Percentiles rank a stretch among this genome's conserved stretches.
phyloP scores from a whole-genome alignment of 2,113 vertebrate species.

The Hemiprocne comata region DNA sequence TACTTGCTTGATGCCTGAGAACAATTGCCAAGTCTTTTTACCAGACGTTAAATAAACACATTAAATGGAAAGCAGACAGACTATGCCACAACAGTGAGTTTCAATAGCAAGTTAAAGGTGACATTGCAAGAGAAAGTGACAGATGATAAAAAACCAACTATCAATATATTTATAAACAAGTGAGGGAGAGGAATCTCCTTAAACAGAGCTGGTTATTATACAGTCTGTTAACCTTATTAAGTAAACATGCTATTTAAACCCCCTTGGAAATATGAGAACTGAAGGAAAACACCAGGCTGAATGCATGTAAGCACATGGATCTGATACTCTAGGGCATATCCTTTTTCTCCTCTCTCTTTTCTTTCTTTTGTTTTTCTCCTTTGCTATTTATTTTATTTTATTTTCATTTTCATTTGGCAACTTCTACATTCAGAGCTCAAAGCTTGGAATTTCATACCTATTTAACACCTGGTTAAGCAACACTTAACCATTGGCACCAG shows the following conservation, averaged over 20 bases:
- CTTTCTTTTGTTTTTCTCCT: accelerated
- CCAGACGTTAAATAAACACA: not conserved
- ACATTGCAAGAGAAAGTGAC: slow-evolving; percentile 39
- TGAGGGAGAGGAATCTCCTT: not conserved
- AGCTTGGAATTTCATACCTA: slow-evolving; percentile 69
- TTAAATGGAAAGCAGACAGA: not conserved
- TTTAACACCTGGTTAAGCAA: slow-evolving; percentile 72
- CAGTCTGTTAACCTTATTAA: slow-evolving; percentile 23
- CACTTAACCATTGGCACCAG: slow-evolving; percentile 70
- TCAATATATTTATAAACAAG: not conserved
- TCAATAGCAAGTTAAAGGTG: slow-evolving; percentile 13
- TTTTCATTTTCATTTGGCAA: slow-evolving; percentile 67
- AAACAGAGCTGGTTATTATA: not conserved
- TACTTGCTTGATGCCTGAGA: not conserved
- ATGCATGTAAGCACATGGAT: not conserved
- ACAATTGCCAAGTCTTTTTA: not conserved
- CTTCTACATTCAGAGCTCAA: slow-evolving; percentile 56
- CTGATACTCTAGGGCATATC: not conserved
- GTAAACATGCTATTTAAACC: slow-evolving; percentile 16
- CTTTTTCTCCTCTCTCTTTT: not conserved
- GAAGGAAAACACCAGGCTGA: not conserved
- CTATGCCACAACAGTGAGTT: not conserved
- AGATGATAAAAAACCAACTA: not conserved
- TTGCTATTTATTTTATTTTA: slow-evolving; percentile 60
- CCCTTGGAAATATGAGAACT: not conserved